Evolutionary conservation across 2,113 vertebrate genomes (phyloP).

Genomic region (Scolopax mira): DNA sequence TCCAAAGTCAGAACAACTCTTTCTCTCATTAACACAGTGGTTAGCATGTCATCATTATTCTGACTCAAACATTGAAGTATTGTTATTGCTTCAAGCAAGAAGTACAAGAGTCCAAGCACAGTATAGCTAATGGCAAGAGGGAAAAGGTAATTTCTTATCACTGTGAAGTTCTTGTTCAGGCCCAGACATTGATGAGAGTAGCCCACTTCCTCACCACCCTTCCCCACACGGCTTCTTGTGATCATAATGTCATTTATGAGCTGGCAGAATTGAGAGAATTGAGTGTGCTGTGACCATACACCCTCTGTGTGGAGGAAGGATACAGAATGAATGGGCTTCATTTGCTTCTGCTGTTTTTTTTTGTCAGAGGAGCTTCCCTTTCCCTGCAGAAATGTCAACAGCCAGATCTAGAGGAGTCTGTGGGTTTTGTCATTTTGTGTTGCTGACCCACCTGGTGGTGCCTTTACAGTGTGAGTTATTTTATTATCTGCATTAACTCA

Average conservation of each 20-base stretch:
- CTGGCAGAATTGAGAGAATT: rapidly evolving
- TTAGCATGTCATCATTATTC: neutral
- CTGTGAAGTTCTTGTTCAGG: neutral
- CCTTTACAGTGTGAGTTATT: neutral
- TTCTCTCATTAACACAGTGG: neutral
- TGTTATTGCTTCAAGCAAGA: neutral
- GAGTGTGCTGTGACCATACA: rapidly evolving
- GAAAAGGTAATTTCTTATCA: neutral
- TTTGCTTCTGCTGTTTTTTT: neutral
- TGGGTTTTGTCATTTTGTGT: neutral
- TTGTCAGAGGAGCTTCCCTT: neutral
- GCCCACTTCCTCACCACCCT: neutral
- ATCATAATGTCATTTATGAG: neutral
- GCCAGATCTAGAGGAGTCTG: neutral
- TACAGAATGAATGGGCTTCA: neutral
- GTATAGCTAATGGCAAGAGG: neutral
- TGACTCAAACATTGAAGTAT: neutral
- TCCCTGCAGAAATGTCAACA: neutral
- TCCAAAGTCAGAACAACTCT: neutral
- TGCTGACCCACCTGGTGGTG: neutral
- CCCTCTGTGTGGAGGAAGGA: rapidly evolving
- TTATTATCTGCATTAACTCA: neutral
- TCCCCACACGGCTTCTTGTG: neutral
- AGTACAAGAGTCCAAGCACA: neutral
- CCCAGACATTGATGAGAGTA: neutral